These are phyloP conservation scores for Psittacula echo DNA, from an alignment of 2,797 vertebrate species.

Conservation along the genomic window DNA sequence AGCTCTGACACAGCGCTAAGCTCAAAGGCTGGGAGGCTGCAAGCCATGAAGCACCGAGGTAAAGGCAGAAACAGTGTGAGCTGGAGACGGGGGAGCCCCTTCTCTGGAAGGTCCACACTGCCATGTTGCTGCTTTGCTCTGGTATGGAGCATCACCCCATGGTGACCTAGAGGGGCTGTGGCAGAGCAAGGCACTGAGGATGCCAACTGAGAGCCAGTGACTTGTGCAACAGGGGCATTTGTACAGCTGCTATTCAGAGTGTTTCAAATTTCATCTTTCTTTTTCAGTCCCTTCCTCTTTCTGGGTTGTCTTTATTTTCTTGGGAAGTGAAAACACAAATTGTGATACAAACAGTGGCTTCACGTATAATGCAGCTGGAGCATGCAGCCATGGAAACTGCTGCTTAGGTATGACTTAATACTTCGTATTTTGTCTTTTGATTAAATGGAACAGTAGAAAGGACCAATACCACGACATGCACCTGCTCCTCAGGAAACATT, in stretches of 20 bases:
- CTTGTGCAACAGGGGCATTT: not conserved
- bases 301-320: not conserved
- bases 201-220: not conserved
- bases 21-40: not conserved
- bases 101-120: not conserved
- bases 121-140: not conserved
- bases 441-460: not conserved
- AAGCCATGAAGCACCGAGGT: not conserved
- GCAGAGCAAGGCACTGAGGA: not conserved
- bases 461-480: not conserved
- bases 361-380: not conserved
- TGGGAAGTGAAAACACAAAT: not conserved
- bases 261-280: not conserved
- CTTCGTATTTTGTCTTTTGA: not conserved
- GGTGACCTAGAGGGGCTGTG: not conserved
- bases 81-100: not conserved
- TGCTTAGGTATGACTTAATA: not conserved
- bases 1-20: not conserved
- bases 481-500: not conserved
- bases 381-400: not conserved
- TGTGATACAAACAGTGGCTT: not conserved
- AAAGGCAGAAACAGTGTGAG: not conserved
- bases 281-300: not conserved
- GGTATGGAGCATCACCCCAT: accelerated
- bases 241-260: not conserved